These are phyloP conservation scores for Hydropotes inermis DNA, from an alignment of 2,113 vertebrate species.

Conservation along the genomic window DNA sequence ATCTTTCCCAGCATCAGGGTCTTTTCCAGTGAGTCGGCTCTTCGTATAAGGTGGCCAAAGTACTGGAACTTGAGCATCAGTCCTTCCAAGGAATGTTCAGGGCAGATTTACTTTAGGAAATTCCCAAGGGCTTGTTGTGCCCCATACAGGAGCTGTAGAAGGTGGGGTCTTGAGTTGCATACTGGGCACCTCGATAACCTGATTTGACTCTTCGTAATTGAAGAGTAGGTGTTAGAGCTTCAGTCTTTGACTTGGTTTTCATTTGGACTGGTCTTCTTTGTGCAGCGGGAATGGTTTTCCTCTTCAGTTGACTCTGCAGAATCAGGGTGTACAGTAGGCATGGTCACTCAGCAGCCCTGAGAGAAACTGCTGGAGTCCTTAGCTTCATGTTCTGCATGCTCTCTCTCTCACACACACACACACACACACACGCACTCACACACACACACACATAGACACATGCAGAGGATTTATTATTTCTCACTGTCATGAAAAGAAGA, in stretches of 20 bases:
- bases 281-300: not conserved
- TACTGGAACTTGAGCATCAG: not conserved
- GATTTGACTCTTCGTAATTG: not conserved
- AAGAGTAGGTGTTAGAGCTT: not conserved
- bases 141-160: rapidly evolving
- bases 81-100: not conserved
- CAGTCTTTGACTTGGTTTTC: not conserved
- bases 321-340: rapidly evolving
- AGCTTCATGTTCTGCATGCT: rapidly evolving
- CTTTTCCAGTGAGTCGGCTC: not conserved
- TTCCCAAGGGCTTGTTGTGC: rapidly evolving
- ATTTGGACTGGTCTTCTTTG: not conserved
- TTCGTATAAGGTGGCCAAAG: not conserved
- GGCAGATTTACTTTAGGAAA: not conserved
- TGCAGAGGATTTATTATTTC: not conserved
- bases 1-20: not conserved
- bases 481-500: not conserved
- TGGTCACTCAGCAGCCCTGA: not conserved
- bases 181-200: not conserved
- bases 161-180: rapidly evolving
- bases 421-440: no score
- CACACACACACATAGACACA: not conserved
- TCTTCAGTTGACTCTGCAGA: not conserved
- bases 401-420: not conserved
- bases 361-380: not conserved